Evolutionary conservation across 2,797 vertebrate genomes (phyloP), one percentile per base, ranked within the genome.

Genomic region (Tinamus major): DNA sequence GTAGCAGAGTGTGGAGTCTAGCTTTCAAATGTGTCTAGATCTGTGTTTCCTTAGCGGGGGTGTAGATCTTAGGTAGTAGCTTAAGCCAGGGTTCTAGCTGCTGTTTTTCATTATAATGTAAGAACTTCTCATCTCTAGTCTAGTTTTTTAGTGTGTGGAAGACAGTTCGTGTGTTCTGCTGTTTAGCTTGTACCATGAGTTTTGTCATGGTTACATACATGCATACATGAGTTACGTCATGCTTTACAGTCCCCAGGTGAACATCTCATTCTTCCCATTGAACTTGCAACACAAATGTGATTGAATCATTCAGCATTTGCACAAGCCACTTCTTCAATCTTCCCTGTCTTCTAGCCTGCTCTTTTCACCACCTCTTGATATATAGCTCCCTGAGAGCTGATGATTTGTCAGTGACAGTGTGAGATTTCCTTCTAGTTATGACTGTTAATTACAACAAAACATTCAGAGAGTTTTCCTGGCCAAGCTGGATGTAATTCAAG

Each of bases 371-470:
- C 35, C 11, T 79, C 61, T 62, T 58, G 68, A 48, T 67, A 72
- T 7, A 51, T 79, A 85, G 75, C 86, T 84, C 67, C 51, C 35
- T 33, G 51, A 63, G 42, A 72, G 61, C 0, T 68, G 75, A 72
- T 56, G 23, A 48, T 91, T 88, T 86, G 39, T 84, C 83, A 75
- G 77, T 65, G 65, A 61, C 17, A n/a, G 4, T 35, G 12, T 3
- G 75, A 89, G 80, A 89, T 89, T 78, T 84, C 31, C 48, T 86
- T 95, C 64, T 77, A 64, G 78, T 44, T 31, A 13, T 82, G 88
- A 72, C 88, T 91, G 84, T 77, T 90, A 92, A 92, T 77, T 92
- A 64, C 65, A 81, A 88, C 70, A 67, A 93, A 70, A 92, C 82
- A 94, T 35, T 64, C 51, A 68, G 84, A 51, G 62, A 53, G 33